phyloP scores from a whole-genome alignment of 1,140 invertebrate species.

The Microplitis demolitor region DNA sequence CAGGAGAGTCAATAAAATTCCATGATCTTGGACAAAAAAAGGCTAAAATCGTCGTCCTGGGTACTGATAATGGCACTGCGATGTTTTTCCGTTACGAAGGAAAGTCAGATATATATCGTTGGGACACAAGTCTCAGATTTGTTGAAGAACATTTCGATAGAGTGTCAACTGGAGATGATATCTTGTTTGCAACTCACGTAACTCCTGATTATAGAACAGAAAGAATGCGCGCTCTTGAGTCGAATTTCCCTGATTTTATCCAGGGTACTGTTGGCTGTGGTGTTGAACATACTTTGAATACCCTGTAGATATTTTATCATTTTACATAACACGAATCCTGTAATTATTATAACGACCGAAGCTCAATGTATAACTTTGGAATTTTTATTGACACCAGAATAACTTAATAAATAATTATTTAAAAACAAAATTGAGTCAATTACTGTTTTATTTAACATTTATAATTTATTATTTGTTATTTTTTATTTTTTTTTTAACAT shows the following conservation, averaged over 20 bases:
- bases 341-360: too few relatives aligned
- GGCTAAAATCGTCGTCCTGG: constrained; percentile 63
- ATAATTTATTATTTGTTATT: too few relatives aligned
- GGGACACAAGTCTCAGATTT: constrained; percentile 52
- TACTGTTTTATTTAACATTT: not conserved
- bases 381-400: too few relatives aligned
- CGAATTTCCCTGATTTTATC: constrained; percentile 69
- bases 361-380: too few relatives aligned
- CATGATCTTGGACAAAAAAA: constrained; percentile 64
- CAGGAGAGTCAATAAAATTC: constrained; percentile 61
- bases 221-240: constrained; percentile 66
- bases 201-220: constrained; percentile 62
- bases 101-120: constrained; percentile 57
- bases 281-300: constrained; percentile 60
- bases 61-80: constrained; percentile 66
- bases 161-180: constrained; percentile 61
- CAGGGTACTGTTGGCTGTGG: constrained; percentile 67
- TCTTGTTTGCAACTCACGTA: constrained; percentile 64
- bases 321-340: too few relatives aligned
- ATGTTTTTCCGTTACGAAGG: constrained; percentile 66
- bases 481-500: not conserved
- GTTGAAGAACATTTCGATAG: constrained; percentile 54
- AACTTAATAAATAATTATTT: constrained; percentile 7
- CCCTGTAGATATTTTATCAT: constrained; percentile 52
- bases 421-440: not conserved